Evolutionary conservation across 2,113 vertebrate genomes (phyloP), one percentile per base, ranked within the genome.

Genomic region (Eudyptes chrysolophus): DNA sequence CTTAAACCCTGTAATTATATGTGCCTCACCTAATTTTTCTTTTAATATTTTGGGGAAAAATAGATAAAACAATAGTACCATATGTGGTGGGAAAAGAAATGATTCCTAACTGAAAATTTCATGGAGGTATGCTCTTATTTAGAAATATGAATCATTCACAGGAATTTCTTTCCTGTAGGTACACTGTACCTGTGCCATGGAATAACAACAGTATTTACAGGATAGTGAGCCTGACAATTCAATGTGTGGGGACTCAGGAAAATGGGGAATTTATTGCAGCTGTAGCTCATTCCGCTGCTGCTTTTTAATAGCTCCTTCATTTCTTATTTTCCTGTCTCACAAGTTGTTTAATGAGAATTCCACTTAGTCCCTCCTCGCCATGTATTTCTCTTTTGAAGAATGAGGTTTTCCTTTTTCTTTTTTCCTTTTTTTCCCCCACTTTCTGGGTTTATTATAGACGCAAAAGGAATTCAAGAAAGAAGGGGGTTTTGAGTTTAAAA

Each of bases 11-110:
- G 84, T 65, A 34, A 80, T 97, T 88, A 70, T 36, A 11, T 71
- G 88, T 90, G 86, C 86, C 38, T 93, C 14, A 11, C 58, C 92
- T 94, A 40, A 95, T 92, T 84, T 66, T 86, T 49, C 85, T 80
- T 86, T 58, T 60, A 78, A 24, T 29, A 26, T 10, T 90, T 93
- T 78, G 16, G 57, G 58, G 75, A 29, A 55, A 78, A 93, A 34
- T 0, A 94, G 85, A 42, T 96, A 58, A 87, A 92, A 57, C 62
- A 48, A 49, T 42, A 17, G 34, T 46, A 52, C 75, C 6, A 0
- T 52, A 0, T 16, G 54, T 60, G 58, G 69, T 64, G 58, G 61
- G 90, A 57, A 84, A 70, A 90, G 9, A 89, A 86, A 46, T 46
- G 86, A 16, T 85, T 66, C 36, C 40, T 16, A 3, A 32, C 44